Percentiles rank a stretch among this genome's conserved stretches.
These are phyloP conservation scores for Ascidia mentula DNA, from an alignment of 23 tunicate genomes.

Conservation along the genomic window DNA sequence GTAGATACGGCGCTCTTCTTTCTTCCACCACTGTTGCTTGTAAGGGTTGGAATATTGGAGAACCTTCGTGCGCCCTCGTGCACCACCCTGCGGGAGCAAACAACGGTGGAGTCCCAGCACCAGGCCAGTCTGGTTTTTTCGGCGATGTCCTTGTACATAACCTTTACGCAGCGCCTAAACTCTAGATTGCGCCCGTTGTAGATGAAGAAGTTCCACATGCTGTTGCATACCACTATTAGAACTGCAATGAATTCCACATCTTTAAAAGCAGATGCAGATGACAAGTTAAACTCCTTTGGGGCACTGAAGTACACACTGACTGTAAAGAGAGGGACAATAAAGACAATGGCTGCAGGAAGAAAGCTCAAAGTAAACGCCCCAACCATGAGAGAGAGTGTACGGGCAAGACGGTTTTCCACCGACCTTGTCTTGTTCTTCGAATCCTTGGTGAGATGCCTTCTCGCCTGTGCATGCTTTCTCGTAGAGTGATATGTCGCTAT, in stretches of 20 bases:
- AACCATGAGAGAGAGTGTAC: conserved; percentile 66
- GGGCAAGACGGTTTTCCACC: conserved; percentile 58
- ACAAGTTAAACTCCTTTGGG: conserved; percentile 22
- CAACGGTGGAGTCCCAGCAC: conserved; percentile 19
- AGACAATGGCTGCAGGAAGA: conserved; percentile 37
- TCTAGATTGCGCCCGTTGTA: conserved; percentile 60
- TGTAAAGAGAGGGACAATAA: conserved; percentile 25
- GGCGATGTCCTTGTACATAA: conserved; percentile 8
- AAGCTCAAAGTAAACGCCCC: conserved; percentile 59
- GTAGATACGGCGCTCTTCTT: not conserved
- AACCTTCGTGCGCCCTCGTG: conserved; percentile 57
- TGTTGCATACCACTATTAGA: conserved; percentile 49
- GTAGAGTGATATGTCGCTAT: conserved; percentile 48
- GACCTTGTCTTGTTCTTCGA: conserved; percentile 5
- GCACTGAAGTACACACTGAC: conserved; percentile 1
- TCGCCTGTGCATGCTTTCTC: conserved; percentile 35
- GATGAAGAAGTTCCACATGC: conserved; percentile 78
- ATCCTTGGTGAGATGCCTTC: conserved; percentile 29
- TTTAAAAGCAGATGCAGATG: conserved; percentile 17
- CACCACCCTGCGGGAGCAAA: conserved; percentile 40
- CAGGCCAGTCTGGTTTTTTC: conserved; percentile 5
- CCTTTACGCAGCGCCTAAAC: conserved; percentile 32
- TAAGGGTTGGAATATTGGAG: conserved; percentile 35
- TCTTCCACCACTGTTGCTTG: not conserved
- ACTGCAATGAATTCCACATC: conserved; percentile 32